Evolutionary conservation across 2,113 vertebrate species (phyloP), one percentile per base, ranked within the genome.

Genomic region (Danionella cerebrum): DNA sequence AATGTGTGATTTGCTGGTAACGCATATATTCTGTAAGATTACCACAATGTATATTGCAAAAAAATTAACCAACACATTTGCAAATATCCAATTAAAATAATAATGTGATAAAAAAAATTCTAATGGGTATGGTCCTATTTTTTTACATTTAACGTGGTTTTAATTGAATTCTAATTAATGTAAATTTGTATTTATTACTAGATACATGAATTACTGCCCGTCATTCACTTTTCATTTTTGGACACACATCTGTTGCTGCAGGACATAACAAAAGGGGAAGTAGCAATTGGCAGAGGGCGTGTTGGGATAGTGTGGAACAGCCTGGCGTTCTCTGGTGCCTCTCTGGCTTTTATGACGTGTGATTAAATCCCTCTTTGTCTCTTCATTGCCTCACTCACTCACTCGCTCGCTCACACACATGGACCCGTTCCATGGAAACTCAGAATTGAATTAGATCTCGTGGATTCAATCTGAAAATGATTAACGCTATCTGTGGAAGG

Each of bases 371-470:
- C 33, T 67, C 29, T 67, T 50, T 67, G 44, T 59, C 35, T 55
- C 52, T 50, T 52, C 57, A 60, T 60, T 4, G 25, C 39, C 39
- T 45, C 55, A 9, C 45, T 60, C 52, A 44, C 63, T 60, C 70
- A 60, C 59, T 36, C 62, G 53, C 21, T 36, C 5, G 16, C n/a
- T 12, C 38, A 71, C 35, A 59, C 16, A 51, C 50, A 67, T 27
- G 59, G 25, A 12, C 5, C 42, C 2, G 39, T 66, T 55, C 50
- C 39, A 42, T 47, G 63, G 47, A 48, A 73, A 72, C 48, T 47
- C 55, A 60, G 68, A 73, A 68, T 73, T 62, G 48, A 73, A 73
- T 67, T 63, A 68, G 53, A 73, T 68, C 39, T 62, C 65, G 36
- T 24, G 63, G 31, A 52, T 57, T 50, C 48, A 60, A 68, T 71